Evolutionary conservation across 2,888 invertebrate genomes (phyloP), one percentile per base, ranked within the genome.

Genomic region (Meloe dianella): DNA sequence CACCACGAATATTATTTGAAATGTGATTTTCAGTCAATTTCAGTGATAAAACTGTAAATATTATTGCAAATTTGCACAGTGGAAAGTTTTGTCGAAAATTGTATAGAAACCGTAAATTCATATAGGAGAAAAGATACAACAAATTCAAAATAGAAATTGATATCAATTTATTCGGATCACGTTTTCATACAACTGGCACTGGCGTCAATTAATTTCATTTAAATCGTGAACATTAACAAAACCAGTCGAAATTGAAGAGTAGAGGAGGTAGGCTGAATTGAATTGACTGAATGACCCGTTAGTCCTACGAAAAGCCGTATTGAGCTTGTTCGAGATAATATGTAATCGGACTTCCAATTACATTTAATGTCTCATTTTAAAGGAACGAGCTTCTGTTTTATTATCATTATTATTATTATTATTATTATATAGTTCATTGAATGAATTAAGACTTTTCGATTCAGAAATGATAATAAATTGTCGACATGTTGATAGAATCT

Each of bases 211-310:
- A 54, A 54, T 54, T 54, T 54, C 54, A 54, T 54, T 54, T 54
- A 54, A 54, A 54, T 54, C 54, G 54, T 20, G 54, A 54, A 54
- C 54, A 54, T 54, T 24, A 54, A 54, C 54, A 54, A 14, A 47
- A 20, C 41, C 41, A 1, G 32, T 27, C 2, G 32, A 32, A 35
- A 35, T 35, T 7, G 35, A 7, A 32, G 32, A 32, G 32, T n/a
- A 8, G 41, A 41, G 41, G 24, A 54, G 27, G 4, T 3, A 27
- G 27, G 27, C 27, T 3, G 27, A 27, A 27, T 24, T n/a, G n/a
- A 51, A 51, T 24, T 54, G 24, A 54, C 54, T 24, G 54, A 24
- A 54, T 54, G 54, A 54, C 54, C n/a, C 54, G 54, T 22, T 20
- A 54, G 54, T 54, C 12, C 24, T 54, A 54, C 47, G 47, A 24